Conservation (phyloP, 2,113 vertebrate species). For the Coptodon bakossiorum region DNA sequence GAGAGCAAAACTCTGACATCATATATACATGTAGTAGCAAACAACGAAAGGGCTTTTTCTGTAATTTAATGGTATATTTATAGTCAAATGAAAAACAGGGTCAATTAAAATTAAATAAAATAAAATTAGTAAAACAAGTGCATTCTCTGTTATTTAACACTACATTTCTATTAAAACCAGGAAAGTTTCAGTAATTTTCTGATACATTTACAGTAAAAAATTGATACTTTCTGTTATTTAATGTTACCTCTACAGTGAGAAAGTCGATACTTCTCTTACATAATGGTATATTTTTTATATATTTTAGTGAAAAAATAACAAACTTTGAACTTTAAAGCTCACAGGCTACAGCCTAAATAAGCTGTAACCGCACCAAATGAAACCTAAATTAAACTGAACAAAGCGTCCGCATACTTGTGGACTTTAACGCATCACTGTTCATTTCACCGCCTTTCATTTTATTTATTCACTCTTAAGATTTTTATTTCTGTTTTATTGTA, state of each 20-base stretch:
- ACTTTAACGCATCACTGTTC: neutral
- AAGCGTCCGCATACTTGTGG: neutral
- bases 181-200: neutral
- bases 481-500: neutral
- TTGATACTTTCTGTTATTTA: neutral
- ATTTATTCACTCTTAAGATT: neutral
- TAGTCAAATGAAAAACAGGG: neutral
- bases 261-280: neutral
- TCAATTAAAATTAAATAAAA: neutral
- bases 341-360: neutral
- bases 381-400: neutral
- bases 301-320: neutral
- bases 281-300: neutral
- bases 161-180: neutral
- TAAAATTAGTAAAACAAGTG: neutral
- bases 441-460: neutral
- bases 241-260: neutral
- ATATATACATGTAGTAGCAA: neutral
- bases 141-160: neutral
- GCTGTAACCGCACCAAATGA: neutral
- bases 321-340: neutral
- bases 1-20: neutral
- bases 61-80: neutral
- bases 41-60: neutral
- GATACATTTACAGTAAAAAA: neutral